Base-by-base conservation (phyloP, 1,140 invertebrate genomes). In the Elysia chlorotica region DNA sequence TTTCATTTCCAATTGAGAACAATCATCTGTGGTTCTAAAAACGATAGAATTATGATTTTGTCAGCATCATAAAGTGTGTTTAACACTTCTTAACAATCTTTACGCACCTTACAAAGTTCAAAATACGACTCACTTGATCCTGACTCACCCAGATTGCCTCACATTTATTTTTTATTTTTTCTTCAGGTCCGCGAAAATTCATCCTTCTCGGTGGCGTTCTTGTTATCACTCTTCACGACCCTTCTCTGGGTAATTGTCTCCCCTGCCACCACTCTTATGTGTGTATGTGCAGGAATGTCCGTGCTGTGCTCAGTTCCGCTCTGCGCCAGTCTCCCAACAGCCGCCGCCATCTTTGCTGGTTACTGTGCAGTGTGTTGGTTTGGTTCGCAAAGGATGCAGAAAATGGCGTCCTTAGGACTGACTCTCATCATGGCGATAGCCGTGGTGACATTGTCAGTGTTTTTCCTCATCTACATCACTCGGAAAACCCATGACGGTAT, bases 151-250 rank as follows among this genome's bases (percentile, higher is more conserved):
- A n/a, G n/a, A n/a, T n/a, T n/a, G n/a, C n/a, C n/a, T n/a, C n/a
- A n/a, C n/a, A n/a, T n/a, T n/a, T n/a, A n/a, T n/a, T n/a, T n/a
- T n/a, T n/a, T n/a, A n/a, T n/a, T n/a, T n/a, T n/a, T n/a, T n/a
- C n/a, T n/a, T n/a, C n/a, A n/a, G n/a, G n/a, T n/a, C n/a, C n/a
- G n/a, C n/a, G n/a, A n/a, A n/a, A 91, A 91, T 77, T 87, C 90
- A 31, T 88, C 89, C 68, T 90, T 91, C 65, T 90, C 90, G 1
- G 85, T 87, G 25, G 88, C 88, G 69, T 91, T 90, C 71, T 89
- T 91, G 54, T 53, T 84, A 5, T 82, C 79, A 3, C 62, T 81
- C 25, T 54, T 79, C 31, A 77, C 73, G 53, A 78, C 75, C 61
- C 76, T 79, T 59, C 31, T 79, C 10, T 73, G 77, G 71, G 76